A percentile compares a stretch with the other conserved stretches of the same genome.
Conservation (phyloP, 2,888 invertebrate species). For the Drosophila flavopinicola region DNA sequence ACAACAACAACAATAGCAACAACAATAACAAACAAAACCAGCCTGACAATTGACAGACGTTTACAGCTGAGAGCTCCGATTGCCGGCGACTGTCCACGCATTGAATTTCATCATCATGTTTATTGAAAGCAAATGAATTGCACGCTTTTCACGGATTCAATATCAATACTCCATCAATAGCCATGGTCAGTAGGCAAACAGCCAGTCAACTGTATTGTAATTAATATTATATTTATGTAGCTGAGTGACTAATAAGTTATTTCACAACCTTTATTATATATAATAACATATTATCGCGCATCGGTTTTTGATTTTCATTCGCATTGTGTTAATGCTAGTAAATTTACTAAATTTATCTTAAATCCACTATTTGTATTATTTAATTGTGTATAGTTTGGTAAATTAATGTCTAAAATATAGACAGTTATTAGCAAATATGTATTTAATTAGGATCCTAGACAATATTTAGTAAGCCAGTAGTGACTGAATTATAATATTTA, state of each 20-base stretch:
- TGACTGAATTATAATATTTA: no score
- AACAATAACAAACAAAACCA: constrained; percentile 46
- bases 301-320: background rate
- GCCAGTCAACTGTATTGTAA: constrained; percentile 48
- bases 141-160: constrained; percentile 34
- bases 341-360: no score
- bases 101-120: constrained; percentile 61
- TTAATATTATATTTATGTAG: constrained; percentile 68
- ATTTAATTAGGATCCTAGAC: no score
- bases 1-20: constrained; percentile 45
- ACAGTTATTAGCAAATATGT: no score
- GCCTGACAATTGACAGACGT: constrained; percentile 63
- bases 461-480: no score
- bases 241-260: constrained; percentile 9
- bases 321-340: no score
- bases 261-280: background rate
- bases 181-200: constrained; percentile 27
- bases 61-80: constrained; percentile 34
- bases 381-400: no score
- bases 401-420: no score
- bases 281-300: background rate
- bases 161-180: background rate
- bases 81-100: constrained; percentile 34
- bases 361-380: no score
- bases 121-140: constrained; percentile 58